Conservation (phyloP, 1,140 invertebrate genomes). For the Cherax destructor region DNA sequence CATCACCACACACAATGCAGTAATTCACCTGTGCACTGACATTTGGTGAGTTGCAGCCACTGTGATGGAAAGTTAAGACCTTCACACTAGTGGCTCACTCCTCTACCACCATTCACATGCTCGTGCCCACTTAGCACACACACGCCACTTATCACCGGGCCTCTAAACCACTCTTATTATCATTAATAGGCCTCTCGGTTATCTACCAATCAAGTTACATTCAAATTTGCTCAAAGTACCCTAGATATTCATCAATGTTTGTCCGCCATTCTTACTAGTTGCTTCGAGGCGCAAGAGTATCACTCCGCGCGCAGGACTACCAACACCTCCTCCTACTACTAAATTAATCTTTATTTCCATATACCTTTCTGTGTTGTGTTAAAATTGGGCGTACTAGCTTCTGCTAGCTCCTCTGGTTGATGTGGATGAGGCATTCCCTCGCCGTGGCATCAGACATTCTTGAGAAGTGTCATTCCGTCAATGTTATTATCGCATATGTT, state of each 20-base stretch:
- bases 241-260: slow-evolving; percentile 35
- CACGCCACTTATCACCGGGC: neutral
- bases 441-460: neutral
- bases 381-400: neutral
- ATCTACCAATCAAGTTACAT: neutral
- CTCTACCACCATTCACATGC: slow-evolving; percentile 2
- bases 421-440: neutral
- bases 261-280: slow-evolving; percentile 53
- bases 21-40: slow-evolving; percentile 43
- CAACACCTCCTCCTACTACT: neutral
- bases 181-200: neutral
- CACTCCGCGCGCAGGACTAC: slow-evolving; percentile 6
- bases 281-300: slow-evolving; percentile 30
- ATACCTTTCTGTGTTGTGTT: neutral
- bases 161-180: neutral
- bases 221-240: neutral
- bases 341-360: neutral
- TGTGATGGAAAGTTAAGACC: slow-evolving; percentile 33
- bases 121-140: neutral
- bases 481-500: neutral
- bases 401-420: neutral
- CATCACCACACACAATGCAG: neutral
- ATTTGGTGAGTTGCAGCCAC: slow-evolving; percentile 19
- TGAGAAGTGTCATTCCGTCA: neutral
- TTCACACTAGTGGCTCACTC: slow-evolving; percentile 3